Percentiles rank a stretch among this genome's conserved stretches.
Evolutionary conservation across 2,888 invertebrate species (phyloP).

Genomic region (Xylocampa areola): DNA sequence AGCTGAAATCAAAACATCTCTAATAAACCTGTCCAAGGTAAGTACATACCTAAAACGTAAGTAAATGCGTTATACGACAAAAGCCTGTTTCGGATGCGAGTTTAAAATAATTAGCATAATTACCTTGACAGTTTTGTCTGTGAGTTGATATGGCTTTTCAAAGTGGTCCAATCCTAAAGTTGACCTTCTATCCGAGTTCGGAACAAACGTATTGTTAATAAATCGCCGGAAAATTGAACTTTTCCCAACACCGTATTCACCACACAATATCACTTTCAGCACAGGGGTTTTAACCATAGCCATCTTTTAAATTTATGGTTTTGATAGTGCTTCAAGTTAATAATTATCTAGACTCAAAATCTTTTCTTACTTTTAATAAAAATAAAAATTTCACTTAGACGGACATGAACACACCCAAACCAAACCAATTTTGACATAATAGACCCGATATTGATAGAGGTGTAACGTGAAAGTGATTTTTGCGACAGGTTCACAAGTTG

Average conservation of each 20-base stretch:
- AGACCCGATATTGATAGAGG: too few species aligned
- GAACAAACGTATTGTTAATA: constrained; percentile 96
- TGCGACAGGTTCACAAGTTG: too few species aligned
- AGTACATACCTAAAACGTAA: constrained; percentile 12
- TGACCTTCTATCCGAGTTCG: constrained; percentile 94
- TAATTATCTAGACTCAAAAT: not conserved
- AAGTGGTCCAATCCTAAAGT: constrained; percentile 97
- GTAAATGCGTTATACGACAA: not conserved
- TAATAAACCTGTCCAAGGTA: constrained; percentile 7
- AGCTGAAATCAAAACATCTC: constrained; percentile 89
- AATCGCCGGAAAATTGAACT: constrained; percentile 97
- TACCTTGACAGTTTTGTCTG: constrained; percentile 94
- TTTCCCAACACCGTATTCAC: constrained; percentile 98
- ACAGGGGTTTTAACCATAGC: constrained; percentile 95
- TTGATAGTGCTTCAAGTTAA: constrained; percentile 8
- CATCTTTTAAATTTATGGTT: constrained; percentile 84
- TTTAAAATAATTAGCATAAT: constrained; percentile 15
- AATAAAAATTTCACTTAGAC: too few species aligned
- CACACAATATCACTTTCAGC: constrained; percentile 97
- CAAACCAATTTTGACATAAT: too few species aligned
- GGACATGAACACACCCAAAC: too few species aligned
- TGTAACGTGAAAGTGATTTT: too few species aligned
- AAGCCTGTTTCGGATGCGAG: constrained; percentile 6
- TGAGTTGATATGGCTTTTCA: constrained; percentile 94
- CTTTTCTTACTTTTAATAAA: too few species aligned